Evolutionary conservation across 2,888 invertebrate species (phyloP).

Genomic region (Cerastoderma edule): DNA sequence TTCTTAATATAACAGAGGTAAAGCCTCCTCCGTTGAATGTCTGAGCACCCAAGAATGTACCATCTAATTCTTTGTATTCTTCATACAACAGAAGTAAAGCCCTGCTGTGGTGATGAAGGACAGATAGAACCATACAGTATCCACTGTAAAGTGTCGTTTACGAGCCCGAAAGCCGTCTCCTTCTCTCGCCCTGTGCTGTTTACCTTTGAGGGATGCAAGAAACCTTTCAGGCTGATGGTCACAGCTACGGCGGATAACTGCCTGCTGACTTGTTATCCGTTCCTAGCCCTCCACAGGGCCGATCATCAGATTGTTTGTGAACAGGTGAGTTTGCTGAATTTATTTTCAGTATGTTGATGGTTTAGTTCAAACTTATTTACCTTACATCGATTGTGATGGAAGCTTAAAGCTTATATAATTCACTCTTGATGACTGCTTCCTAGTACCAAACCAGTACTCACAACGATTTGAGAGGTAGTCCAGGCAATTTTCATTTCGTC

Average conservation of each 20-base stretch:
- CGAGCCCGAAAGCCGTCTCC: conserved; percentile 79
- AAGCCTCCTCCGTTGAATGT: too few relatives aligned
- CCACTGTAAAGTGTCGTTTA: conserved; percentile 77
- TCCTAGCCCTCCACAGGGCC: conserved; percentile 81
- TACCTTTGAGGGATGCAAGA: conserved; percentile 73
- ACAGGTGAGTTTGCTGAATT: conserved; percentile 71
- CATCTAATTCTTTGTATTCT: too few relatives aligned
- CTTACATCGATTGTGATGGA: too few relatives aligned
- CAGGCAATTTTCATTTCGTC: too few relatives aligned
- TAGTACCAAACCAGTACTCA: too few relatives aligned
- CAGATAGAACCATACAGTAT: conserved; percentile 75
- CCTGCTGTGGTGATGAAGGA: conserved; percentile 74
- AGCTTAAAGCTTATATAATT: too few relatives aligned
- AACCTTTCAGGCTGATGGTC: conserved; percentile 76
- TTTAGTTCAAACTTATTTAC: too few relatives aligned
- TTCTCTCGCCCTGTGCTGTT: conserved; percentile 78
- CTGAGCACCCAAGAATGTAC: too few relatives aligned
- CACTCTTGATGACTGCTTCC: too few relatives aligned
- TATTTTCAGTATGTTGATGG: too few relatives aligned
- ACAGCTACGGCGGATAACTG: conserved; percentile 83
- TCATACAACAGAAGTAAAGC: conserved; percentile 74
- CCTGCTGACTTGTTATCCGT: conserved; percentile 83
- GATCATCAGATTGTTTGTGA: conserved; percentile 84
- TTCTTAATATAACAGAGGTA: too few relatives aligned
- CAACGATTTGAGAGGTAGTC: too few relatives aligned